A percentile compares a stretch with the other conserved stretches of the same genome.
Evolutionary conservation across 2,113 vertebrate genomes (phyloP).

Genomic region (Lepisosteus osseus): DNA sequence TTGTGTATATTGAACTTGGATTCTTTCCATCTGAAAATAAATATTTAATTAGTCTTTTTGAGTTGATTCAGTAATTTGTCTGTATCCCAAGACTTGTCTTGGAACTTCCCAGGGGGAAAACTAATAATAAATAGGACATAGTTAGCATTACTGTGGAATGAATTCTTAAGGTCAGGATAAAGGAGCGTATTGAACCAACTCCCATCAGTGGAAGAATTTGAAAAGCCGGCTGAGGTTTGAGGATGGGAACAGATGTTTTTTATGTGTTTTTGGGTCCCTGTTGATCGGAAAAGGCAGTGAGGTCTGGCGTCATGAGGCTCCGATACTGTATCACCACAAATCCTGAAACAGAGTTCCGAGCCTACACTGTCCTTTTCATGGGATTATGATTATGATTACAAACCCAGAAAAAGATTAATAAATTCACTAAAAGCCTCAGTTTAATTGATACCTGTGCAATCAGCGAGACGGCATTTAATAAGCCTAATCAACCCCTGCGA

Average conservation of each 20-base stretch:
- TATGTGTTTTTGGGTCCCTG: neutral
- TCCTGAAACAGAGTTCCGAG: neutral
- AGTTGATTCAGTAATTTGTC: neutral
- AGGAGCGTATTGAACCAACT: neutral
- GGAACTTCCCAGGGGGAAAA: neutral
- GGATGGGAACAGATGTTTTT: slow-evolving; percentile 23
- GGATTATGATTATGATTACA: no score
- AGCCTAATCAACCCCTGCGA: no score
- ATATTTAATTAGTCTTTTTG: neutral
- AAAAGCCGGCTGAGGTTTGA: neutral
- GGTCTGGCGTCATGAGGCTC: neutral
- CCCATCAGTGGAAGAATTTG: neutral
- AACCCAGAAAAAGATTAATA: no score
- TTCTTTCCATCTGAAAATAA: neutral
- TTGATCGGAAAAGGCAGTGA: slow-evolving; percentile 7
- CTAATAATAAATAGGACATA: slow-evolving; percentile 9
- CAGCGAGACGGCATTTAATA: no score
- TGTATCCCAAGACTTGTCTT: neutral
- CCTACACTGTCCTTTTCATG: no score
- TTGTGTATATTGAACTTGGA: slow-evolving; percentile 1
- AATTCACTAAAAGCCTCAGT: no score
- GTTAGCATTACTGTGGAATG: neutral
- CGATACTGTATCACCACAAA: neutral
- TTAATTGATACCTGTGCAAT: no score
- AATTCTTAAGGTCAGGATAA: slow-evolving; percentile 3